A percentile compares a stretch with the other conserved stretches of the same genome.
Evolutionary conservation across 1,140 invertebrate genomes (phyloP).

Genomic region (Globodera rostochiensis): DNA sequence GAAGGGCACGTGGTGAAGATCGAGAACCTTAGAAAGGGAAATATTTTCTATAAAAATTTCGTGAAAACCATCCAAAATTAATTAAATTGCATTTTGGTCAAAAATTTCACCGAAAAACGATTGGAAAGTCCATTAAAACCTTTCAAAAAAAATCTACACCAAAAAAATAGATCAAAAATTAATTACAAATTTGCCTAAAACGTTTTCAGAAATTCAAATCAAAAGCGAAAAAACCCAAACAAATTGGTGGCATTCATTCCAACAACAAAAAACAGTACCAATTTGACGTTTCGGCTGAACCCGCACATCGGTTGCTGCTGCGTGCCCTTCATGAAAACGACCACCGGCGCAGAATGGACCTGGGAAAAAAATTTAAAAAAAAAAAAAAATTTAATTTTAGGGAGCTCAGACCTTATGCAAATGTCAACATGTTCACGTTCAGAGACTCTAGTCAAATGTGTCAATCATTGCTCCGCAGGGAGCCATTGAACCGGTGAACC

Average conservation of each 20-base stretch:
- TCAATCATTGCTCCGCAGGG: not conserved
- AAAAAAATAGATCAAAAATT: too few species aligned
- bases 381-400: not conserved
- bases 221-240: not conserved
- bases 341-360: slow-evolving; percentile 46
- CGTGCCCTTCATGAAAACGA: slow-evolving; percentile 65
- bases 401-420: not conserved
- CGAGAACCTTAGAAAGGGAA: slow-evolving; percentile 54
- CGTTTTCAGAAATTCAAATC: too few species aligned
- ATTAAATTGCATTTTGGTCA: too few species aligned
- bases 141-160: too few species aligned
- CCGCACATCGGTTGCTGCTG: slow-evolving; percentile 58
- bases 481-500: not conserved
- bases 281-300: slow-evolving; percentile 62
- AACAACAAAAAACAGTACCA: slow-evolving; percentile 33
- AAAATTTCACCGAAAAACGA: too few species aligned
- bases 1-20: slow-evolving; percentile 58
- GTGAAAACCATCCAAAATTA: not conserved
- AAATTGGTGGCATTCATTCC: not conserved
- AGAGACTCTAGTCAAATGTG: not conserved
- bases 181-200: too few species aligned
- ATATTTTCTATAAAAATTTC: slow-evolving; percentile 18
- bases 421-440: not conserved
- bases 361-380: not conserved
- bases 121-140: too few species aligned